Conservation (phyloP, 2,797 vertebrate genomes). For the Champsocephalus gunnari region DNA sequence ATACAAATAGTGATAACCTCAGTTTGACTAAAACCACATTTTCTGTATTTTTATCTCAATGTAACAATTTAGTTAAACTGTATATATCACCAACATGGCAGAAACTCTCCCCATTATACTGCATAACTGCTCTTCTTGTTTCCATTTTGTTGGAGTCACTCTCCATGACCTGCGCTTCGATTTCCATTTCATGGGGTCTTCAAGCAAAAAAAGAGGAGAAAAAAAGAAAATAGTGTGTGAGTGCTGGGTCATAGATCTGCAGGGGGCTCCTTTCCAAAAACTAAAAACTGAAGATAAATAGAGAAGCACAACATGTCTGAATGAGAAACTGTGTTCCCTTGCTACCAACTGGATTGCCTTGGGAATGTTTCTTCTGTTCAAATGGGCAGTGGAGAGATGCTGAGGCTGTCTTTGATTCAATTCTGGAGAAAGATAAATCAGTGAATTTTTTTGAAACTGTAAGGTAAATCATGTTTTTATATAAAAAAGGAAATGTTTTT, state of each 20-base stretch:
- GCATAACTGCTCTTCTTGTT: constrained; percentile 28
- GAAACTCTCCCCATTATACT: constrained; percentile 2
- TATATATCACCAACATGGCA: constrained; percentile 1
- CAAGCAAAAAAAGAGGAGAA: constrained; percentile 23
- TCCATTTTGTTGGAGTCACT: constrained; percentile 32
- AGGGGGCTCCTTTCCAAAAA: constrained; percentile 64
- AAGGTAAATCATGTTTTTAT: constrained; percentile 72
- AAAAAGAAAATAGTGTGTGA: constrained; percentile 37
- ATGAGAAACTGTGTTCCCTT: constrained; percentile 89
- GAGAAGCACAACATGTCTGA: constrained; percentile 92
- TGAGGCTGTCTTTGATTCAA: constrained; percentile 59
- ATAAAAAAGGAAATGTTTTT: constrained; percentile 51
- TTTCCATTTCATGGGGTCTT: constrained; percentile 66
- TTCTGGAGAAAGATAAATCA: constrained; percentile 35
- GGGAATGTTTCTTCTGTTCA: constrained; percentile 76
- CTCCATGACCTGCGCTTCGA: constrained; percentile 35
- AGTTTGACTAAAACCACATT: constrained; percentile 15
- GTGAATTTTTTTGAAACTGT: constrained; percentile 69
- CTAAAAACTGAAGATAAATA: constrained; percentile 71
- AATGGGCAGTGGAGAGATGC: constrained; percentile 47
- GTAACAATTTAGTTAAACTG: constrained; percentile 8
- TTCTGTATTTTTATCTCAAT: not conserved
- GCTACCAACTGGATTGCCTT: constrained; percentile 91
- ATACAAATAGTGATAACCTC: constrained; percentile 1
- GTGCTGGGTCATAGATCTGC: constrained; percentile 64